Evolutionary conservation across 2,888 invertebrate genomes (phyloP).

Genomic region (Papilio gigon): DNA sequence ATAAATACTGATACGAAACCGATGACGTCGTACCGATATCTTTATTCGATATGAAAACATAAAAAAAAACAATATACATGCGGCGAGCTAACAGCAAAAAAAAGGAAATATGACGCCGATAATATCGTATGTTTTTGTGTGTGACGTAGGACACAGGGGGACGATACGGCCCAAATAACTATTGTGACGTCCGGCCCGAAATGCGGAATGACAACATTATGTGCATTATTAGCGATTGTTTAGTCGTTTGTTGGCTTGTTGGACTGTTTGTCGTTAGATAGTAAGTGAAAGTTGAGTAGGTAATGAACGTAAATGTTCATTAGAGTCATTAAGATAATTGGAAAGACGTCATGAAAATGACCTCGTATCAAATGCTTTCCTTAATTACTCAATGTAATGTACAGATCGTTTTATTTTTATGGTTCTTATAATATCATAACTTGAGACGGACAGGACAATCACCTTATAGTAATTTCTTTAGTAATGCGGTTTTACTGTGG

Average conservation of each 20-base stretch:
- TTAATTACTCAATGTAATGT: conserved; percentile 19
- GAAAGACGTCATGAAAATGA: conserved; percentile 34
- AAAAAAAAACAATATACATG: not conserved
- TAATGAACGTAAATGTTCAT: conserved; percentile 32
- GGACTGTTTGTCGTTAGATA: conserved; percentile 3
- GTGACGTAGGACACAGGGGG: conserved; percentile 57
- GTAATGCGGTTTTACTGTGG: not conserved
- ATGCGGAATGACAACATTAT: not conserved
- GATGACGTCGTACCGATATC: not conserved
- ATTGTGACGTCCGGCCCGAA: conserved; percentile 29
- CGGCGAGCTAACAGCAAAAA: conserved; percentile 31
- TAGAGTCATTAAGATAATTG: conserved; percentile 38
- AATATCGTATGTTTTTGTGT: conserved; percentile 45
- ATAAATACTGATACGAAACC: not conserved
- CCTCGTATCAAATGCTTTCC: conserved; percentile 23
- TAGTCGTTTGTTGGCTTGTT: not conserved
- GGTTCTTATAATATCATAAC: not conserved
- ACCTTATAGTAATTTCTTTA: conserved; percentile 8
- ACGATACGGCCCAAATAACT: conserved; percentile 50
- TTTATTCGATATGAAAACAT: not conserved
- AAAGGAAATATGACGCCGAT: conserved; percentile 49
- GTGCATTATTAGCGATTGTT: not conserved
- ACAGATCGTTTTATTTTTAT: not conserved
- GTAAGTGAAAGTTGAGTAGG: conserved; percentile 33
- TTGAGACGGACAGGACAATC: not conserved